These are phyloP conservation scores for Ischnura elegans DNA, from an alignment of 2,888 invertebrate species.

Conservation along the genomic window DNA sequence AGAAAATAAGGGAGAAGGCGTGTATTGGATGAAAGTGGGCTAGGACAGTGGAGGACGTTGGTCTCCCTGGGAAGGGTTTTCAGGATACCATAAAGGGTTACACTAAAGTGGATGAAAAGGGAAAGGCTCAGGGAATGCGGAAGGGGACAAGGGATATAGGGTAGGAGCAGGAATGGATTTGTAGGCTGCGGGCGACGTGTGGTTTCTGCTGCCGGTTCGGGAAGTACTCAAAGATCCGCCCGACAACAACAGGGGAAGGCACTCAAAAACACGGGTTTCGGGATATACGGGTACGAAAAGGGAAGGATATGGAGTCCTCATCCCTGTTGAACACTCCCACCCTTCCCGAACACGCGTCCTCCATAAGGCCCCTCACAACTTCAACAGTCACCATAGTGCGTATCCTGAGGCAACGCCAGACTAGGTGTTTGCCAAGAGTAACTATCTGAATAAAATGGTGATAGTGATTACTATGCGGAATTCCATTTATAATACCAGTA, in stretches of 20 bases:
- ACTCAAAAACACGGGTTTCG: neutral
- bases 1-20: too few relatives aligned
- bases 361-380: neutral
- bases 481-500: too few relatives aligned
- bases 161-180: neutral
- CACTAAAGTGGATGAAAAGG: too few relatives aligned
- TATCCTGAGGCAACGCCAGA: neutral
- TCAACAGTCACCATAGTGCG: neutral
- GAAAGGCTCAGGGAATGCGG: neutral
- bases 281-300: neutral
- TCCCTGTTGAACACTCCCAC: neutral
- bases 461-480: too few relatives aligned
- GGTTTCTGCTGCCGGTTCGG: neutral
- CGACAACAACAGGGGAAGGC: neutral
- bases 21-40: too few relatives aligned
- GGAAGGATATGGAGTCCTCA: neutral
- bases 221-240: neutral
- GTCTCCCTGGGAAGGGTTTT: too few relatives aligned
- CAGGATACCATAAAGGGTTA: too few relatives aligned
- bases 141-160: neutral
- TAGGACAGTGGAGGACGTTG: neutral
- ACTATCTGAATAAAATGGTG: too few relatives aligned
- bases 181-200: neutral
- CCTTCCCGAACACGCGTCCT: neutral
- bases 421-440: neutral